Conservation (phyloP, 2,113 vertebrate genomes). For the Machaerirhynchus nigripectus region DNA sequence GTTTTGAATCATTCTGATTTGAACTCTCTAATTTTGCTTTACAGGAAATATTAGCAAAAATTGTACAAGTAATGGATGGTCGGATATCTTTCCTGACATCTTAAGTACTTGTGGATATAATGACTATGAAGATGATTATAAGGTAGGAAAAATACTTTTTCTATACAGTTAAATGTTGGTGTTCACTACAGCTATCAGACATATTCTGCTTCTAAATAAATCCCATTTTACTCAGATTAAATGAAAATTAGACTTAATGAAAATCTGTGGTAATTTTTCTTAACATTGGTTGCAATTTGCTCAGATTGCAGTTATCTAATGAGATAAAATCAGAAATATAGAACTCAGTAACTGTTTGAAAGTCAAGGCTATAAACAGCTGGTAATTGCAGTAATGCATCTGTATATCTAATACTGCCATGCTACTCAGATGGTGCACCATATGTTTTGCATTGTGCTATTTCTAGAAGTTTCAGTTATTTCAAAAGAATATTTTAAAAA, state of each 20-base stretch:
- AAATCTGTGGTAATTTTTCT: background rate
- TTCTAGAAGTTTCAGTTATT: background rate
- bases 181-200: background rate
- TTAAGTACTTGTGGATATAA: conserved; percentile 77
- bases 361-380: background rate
- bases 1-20: background rate
- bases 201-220: background rate
- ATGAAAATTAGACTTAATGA: background rate
- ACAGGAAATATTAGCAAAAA: conserved; percentile 91
- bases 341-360: background rate
- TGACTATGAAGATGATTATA: conserved; percentile 58
- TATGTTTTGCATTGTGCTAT: background rate
- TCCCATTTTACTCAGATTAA: background rate
- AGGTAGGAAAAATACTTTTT: conserved; percentile 62
- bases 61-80: conserved; percentile 85
- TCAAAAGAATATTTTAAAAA: background rate
- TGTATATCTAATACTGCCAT: background rate
- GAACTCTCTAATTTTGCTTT: conserved; percentile 16
- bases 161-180: background rate
- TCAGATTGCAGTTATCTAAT: background rate
- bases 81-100: conserved; percentile 84
- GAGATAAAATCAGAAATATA: background rate
- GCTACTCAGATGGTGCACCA: background rate
- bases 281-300: background rate
- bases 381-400: background rate